phyloP scores from a whole-genome alignment of 2,888 invertebrate genomes.

The Molorchus minor region DNA sequence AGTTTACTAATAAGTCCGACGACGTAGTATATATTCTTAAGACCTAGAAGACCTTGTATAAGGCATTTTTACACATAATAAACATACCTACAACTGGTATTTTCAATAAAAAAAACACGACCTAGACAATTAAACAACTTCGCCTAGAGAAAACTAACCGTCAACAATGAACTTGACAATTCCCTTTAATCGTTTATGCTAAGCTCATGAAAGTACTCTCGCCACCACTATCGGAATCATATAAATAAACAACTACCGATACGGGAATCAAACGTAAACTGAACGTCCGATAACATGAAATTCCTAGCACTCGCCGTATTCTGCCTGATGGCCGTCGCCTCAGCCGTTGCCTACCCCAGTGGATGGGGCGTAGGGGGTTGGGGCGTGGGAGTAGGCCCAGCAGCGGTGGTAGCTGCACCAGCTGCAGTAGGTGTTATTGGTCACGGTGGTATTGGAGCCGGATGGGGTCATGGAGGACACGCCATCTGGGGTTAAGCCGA shows the following conservation, averaged over 20 bases:
- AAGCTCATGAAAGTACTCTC: not conserved
- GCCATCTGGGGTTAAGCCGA: slow-evolving; percentile 32
- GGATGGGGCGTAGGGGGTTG: slow-evolving; percentile 29
- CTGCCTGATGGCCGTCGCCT: slow-evolving; percentile 37
- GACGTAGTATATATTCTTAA: too few species aligned
- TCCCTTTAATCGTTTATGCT: not conserved
- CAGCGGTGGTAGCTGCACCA: not conserved
- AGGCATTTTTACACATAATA: too few species aligned
- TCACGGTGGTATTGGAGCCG: slow-evolving; percentile 26
- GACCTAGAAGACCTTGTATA: too few species aligned
- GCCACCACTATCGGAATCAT: not conserved
- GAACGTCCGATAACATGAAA: slow-evolving; percentile 41
- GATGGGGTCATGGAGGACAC: slow-evolving; percentile 30
- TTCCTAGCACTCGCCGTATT: slow-evolving; percentile 38
- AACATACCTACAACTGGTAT: too few species aligned
- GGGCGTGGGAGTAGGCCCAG: slow-evolving; percentile 19
- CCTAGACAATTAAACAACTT: not conserved
- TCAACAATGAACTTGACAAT: not conserved
- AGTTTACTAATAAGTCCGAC: too few species aligned
- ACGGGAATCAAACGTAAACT: slow-evolving; percentile 7
- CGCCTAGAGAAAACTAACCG: not conserved
- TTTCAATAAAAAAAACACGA: too few species aligned
- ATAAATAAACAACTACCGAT: slow-evolving; percentile 6
- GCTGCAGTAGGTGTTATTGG: not conserved
- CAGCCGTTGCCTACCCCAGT: slow-evolving; percentile 29